Evolutionary conservation across 2,113 vertebrate genomes (phyloP).

Genomic region (Bombycilla garrulus): DNA sequence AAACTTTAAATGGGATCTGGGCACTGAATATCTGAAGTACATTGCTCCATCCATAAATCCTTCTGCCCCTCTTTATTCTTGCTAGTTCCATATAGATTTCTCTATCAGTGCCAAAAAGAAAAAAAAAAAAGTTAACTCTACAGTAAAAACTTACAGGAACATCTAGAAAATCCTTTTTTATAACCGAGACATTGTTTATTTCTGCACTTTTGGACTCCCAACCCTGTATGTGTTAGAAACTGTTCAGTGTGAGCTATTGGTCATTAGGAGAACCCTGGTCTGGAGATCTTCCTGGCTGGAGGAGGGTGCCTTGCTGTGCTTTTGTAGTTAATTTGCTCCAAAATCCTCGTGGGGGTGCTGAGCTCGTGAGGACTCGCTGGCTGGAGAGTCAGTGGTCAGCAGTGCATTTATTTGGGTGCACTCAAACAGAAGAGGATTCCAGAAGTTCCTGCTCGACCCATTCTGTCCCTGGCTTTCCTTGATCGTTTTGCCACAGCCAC

Average conservation of each 20-base stretch:
- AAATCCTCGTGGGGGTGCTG: background rate
- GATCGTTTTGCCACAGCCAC: background rate
- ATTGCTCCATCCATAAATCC: background rate
- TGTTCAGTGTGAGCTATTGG: background rate
- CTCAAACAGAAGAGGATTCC: background rate
- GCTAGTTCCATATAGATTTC: background rate
- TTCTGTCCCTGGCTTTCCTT: background rate
- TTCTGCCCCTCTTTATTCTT: background rate
- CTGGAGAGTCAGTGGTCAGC: background rate
- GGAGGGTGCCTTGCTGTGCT: background rate
- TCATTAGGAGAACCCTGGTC: background rate
- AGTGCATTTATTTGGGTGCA: background rate
- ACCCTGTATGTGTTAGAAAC: background rate
- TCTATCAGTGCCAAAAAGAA: background rate
- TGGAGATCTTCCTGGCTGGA: background rate
- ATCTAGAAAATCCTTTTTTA: background rate
- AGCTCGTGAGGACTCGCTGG: background rate
- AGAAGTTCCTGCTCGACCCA: background rate
- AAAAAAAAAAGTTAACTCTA: background rate
- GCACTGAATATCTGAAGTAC: background rate
- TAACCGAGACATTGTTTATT: background rate
- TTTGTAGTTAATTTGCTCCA: background rate
- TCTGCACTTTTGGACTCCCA: background rate
- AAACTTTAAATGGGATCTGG: background rate
- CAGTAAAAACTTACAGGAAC: background rate